Conservation (phyloP, 2,797 vertebrate genomes). For the Hapalemur alaotrensis region DNA sequence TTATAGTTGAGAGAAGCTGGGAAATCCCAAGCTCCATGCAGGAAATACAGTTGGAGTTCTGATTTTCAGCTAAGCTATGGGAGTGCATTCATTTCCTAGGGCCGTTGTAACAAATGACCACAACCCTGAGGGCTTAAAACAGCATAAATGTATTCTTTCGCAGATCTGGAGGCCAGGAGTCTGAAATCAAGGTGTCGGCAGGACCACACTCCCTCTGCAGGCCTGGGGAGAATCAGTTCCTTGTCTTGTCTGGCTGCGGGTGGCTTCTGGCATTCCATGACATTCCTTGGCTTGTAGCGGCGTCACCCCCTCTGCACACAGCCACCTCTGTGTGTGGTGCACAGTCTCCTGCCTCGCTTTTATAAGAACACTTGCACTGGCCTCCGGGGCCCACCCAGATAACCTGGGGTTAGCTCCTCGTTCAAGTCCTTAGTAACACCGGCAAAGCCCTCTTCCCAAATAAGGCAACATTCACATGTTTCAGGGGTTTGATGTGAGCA, state of each 20-base stretch:
- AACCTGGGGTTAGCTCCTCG: not conserved
- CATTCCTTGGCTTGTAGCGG: too few relatives aligned
- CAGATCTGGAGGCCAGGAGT: not conserved
- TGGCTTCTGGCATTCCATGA: not conserved
- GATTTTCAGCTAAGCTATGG: not conserved
- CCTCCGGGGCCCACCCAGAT: not conserved
- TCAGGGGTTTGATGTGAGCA: not conserved
- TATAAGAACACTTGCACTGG: not conserved
- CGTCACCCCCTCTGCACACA: rapidly evolving
- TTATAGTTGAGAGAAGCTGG: not conserved
- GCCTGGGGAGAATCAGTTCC: too few relatives aligned
- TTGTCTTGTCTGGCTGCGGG: not conserved
- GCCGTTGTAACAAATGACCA: not conserved
- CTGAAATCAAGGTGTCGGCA: not conserved
- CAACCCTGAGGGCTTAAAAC: not conserved
- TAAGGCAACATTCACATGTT: not conserved
- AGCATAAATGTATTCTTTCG: not conserved
- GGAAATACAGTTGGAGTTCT: not conserved
- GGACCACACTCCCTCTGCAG: not conserved
- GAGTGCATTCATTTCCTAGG: not conserved
- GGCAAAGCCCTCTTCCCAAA: not conserved
- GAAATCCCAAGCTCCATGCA: not conserved
- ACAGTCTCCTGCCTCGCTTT: not conserved
- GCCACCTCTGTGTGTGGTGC: too few relatives aligned
- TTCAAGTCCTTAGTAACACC: not conserved